Percentiles rank a stretch among this genome's conserved stretches.
Evolutionary conservation across 53 echinoderm and acorn worm genomes (phyloP).

Genomic region (Holothuria leucospilota): DNA sequence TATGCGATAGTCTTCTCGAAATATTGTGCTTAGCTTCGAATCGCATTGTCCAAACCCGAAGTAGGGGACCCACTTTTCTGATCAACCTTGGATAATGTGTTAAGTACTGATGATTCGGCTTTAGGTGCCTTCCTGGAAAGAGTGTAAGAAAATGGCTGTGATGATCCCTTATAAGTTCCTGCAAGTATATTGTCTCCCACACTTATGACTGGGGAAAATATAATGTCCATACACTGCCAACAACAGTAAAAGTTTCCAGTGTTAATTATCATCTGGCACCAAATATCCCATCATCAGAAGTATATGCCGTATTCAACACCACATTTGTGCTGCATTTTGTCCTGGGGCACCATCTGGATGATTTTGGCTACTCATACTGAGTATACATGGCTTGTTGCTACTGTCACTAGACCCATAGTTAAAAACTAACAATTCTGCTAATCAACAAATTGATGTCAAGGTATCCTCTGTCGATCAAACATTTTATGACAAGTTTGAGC

Average conservation of each 20-base stretch:
- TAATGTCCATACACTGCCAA: constrained; percentile 58
- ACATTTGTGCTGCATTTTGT: constrained; percentile 65
- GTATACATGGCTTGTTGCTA: constrained; percentile 54
- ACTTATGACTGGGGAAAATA: constrained; percentile 51
- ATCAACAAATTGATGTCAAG: constrained; percentile 54
- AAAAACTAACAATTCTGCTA: constrained; percentile 56
- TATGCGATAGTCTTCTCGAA: constrained; percentile 25
- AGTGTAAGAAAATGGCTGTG: constrained; percentile 50
- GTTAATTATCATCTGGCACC: constrained; percentile 42
- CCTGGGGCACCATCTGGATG: constrained; percentile 60
- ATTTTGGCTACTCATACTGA: background rate
- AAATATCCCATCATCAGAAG: constrained; percentile 59
- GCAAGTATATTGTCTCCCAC: constrained; percentile 60
- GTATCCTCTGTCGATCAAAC: constrained; percentile 46
- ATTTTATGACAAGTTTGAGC: constrained; percentile 23
- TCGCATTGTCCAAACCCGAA: constrained; percentile 62
- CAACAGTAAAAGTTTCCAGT: constrained; percentile 44
- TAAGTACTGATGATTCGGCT: background rate
- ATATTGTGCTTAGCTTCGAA: constrained; percentile 75
- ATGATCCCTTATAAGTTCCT: constrained; percentile 68
- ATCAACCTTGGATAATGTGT: constrained; percentile 64
- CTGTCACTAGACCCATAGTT: constrained; percentile 53
- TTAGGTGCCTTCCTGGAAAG: background rate
- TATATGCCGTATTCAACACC: constrained; percentile 61
- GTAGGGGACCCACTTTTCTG: constrained; percentile 59